Percentiles rank a stretch among this genome's conserved stretches.
phyloP scores from a whole-genome alignment of 2,797 vertebrate genomes.

The Coregonus suidteri region DNA sequence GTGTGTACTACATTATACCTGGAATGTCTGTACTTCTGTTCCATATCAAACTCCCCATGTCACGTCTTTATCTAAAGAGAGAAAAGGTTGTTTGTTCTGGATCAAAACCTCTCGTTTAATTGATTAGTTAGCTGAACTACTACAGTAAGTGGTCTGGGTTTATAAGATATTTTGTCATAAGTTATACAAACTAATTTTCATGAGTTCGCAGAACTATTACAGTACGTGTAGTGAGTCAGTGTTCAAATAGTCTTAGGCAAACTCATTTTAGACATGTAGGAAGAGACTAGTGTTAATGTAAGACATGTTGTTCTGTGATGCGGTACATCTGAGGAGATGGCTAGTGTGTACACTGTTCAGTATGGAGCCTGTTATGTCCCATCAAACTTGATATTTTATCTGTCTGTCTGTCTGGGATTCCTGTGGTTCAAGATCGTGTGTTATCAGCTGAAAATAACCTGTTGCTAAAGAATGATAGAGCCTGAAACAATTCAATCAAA shows the following conservation, averaged over 20 bases:
- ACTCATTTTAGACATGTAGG: no score
- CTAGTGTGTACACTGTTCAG: no score
- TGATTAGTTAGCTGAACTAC: not conserved
- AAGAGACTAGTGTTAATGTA: no score
- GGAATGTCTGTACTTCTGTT: not conserved
- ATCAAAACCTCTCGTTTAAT: not conserved
- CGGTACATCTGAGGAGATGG: no score
- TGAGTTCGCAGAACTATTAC: no score
- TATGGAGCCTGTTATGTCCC: not conserved
- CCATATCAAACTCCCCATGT: slow-evolving; percentile 1
- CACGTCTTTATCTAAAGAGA: not conserved
- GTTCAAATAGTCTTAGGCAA: not conserved
- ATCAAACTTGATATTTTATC: no score
- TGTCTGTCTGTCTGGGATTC: not conserved
- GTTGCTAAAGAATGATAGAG: not conserved
- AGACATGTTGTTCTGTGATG: no score
- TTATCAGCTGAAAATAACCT: not conserved
- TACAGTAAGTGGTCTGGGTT: not conserved
- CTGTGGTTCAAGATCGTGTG: not conserved
- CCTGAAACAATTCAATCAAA: not conserved
- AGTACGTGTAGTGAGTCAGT: no score
- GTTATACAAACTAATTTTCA: no score
- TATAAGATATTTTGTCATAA: not conserved
- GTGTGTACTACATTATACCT: not conserved
- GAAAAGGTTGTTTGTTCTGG: not conserved